phyloP scores from a whole-genome alignment of 2,888 invertebrate genomes.

The Callinectes sapidus region DNA sequence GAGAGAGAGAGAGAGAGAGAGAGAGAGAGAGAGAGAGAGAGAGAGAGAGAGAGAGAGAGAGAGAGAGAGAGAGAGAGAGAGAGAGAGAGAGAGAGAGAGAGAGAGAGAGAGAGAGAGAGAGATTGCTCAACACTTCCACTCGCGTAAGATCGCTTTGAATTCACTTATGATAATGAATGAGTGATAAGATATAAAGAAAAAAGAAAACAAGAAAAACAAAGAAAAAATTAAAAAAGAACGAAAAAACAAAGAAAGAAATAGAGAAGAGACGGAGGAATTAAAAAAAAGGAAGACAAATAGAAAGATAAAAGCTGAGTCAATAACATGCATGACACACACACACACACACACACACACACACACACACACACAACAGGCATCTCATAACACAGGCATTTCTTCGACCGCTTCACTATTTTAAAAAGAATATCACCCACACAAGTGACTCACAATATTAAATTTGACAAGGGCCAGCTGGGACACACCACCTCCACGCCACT shows the following conservation, averaged over 20 bases:
- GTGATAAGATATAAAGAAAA: no score
- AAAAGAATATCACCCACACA: neutral
- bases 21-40: conserved; percentile 25
- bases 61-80: conserved; percentile 25
- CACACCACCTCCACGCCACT: neutral
- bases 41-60: conserved; percentile 25
- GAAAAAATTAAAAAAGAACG: no score
- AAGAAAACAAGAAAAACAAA: no score
- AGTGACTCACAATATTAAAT: neutral
- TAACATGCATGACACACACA: neutral
- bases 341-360: no score
- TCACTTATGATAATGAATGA: no score
- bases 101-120: conserved; percentile 9
- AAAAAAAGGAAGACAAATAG: neutral
- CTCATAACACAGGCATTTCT: neutral
- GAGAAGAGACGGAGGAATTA: no score
- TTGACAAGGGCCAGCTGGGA: conserved; percentile 1
- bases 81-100: conserved; percentile 17
- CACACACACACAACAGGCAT: neutral
- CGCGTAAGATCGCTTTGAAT: no score
- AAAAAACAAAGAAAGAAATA: no score
- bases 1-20: neutral
- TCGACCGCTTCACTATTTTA: neutral
- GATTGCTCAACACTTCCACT: no score
- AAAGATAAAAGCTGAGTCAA: neutral